A percentile compares a stretch with the other conserved stretches of the same genome.
Conservation (phyloP, 64 coral and sea anemone genomes). For the Stichodactyla helianthus region DNA sequence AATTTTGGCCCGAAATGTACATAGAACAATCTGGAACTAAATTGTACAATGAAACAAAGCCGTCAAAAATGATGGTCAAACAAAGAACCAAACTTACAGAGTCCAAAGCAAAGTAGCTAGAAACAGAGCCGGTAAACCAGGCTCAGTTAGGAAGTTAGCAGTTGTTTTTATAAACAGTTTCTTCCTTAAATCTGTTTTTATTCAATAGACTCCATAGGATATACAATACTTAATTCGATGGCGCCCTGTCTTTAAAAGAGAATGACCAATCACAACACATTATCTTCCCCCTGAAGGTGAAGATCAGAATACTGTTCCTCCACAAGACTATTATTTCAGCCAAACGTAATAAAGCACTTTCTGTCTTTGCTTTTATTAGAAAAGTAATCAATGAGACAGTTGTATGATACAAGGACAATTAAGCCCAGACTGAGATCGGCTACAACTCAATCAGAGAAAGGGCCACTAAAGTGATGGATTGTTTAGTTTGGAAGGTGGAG, state of each 20-base stretch:
- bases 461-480: not conserved
- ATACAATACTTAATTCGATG: not conserved
- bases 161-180: not conserved
- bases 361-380: not conserved
- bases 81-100: not conserved
- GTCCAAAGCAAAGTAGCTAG: not conserved
- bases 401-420: not conserved
- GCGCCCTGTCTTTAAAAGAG: not conserved
- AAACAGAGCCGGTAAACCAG: not conserved
- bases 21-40: too few relatives aligned
- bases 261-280: not conserved
- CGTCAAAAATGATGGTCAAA: too few relatives aligned
- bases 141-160: not conserved
- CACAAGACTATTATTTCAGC: conserved; percentile 1
- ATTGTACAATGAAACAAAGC: too few relatives aligned
- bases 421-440: not conserved
- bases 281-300: not conserved
- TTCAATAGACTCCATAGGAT: not conserved
- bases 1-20: too few relatives aligned
- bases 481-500: not conserved
- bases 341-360: not conserved
- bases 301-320: not conserved
- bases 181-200: not conserved
- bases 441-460: not conserved
- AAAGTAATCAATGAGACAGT: conserved; percentile 9